Evolutionary conservation across 2,797 vertebrate genomes (phyloP), one percentile per base, ranked within the genome.

Genomic region (Eleutherodactylus coqui): DNA sequence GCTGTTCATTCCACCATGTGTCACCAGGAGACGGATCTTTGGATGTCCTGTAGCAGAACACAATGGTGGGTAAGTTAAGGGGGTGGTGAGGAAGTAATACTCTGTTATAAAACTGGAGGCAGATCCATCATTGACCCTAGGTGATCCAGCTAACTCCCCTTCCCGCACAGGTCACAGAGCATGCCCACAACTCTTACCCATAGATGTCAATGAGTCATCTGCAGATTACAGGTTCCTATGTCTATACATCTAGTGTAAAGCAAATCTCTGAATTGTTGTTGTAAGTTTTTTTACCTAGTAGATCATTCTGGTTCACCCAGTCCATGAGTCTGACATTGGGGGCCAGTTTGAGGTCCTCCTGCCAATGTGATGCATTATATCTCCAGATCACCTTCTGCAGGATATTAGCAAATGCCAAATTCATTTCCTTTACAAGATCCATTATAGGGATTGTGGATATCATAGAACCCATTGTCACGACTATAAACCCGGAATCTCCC

Each of bases 1-100:
- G 70, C 95, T 95, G 86, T 95, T 96, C 29, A 94, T 84, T 14
- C 94, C 94, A 1, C 94, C 93, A 5, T 95, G 95, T 16, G 92
- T 94, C 79, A 95, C 89, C 29, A 95, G 92, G 21, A 95, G 93
- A 45, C 89, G 67, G 0, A 79, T 90, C 53, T 90, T 92, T 24
- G 91, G 86, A 77, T 96, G 95, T 13, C 93, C 94, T 93, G 62
- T 0, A n/a, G n/a, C n/a, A n/a, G 45, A 85, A 62, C 5, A 62
- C 13, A 62, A 62, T 29, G 10, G 13, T 7, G 53, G 53, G 24
- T 58, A 49, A 2, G 24, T 58, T 1, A 58, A 7, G 6, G 1
- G 24, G 24, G 53, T 8, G 7, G 24, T n/a, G 8, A 17, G 4
- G 10, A 43, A 43, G 10, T 5, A 43, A 43, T 43, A 43, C 10